Conservation (phyloP, 2,888 invertebrate species). For the Macrophya annulata region DNA sequence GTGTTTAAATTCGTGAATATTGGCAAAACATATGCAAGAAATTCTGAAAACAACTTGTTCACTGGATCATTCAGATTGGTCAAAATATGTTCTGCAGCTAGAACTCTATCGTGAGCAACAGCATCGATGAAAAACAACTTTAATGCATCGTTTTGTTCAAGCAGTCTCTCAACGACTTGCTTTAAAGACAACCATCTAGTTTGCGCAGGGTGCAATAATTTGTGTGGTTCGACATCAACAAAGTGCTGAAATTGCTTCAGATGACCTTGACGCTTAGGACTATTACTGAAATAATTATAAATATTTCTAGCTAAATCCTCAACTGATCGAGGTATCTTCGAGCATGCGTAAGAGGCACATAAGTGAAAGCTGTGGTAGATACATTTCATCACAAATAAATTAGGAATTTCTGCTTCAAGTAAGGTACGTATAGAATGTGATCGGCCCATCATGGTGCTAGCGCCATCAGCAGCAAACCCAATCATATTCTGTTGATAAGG, state of each 20-base stretch:
- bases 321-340: conserved; percentile 64
- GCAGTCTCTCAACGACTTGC: conserved; percentile 59
- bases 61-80: too few species aligned
- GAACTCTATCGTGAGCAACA: too few species aligned
- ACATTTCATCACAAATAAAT: conserved; percentile 66
- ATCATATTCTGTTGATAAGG: conserved; percentile 22
- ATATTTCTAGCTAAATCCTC: conserved; percentile 66
- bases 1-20: too few species aligned
- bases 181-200: conserved; percentile 70
- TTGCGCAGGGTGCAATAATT: conserved; percentile 67
- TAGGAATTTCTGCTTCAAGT: conserved; percentile 34
- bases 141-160: background rate
- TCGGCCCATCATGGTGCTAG: background rate
- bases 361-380: conserved; percentile 61
- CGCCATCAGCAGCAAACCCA: background rate
- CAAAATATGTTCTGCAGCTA: too few species aligned
- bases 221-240: conserved; percentile 66
- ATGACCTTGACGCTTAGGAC: conserved; percentile 66
- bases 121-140: too few species aligned
- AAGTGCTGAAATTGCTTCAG: conserved; percentile 67
- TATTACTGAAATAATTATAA: conserved; percentile 67
- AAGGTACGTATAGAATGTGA: background rate
- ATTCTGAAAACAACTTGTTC: too few species aligned
- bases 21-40: too few species aligned
- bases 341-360: conserved; percentile 66